These are phyloP conservation scores for Dorcus hopei DNA, from an alignment of 2,888 invertebrate genomes.

Conservation along the genomic window DNA sequence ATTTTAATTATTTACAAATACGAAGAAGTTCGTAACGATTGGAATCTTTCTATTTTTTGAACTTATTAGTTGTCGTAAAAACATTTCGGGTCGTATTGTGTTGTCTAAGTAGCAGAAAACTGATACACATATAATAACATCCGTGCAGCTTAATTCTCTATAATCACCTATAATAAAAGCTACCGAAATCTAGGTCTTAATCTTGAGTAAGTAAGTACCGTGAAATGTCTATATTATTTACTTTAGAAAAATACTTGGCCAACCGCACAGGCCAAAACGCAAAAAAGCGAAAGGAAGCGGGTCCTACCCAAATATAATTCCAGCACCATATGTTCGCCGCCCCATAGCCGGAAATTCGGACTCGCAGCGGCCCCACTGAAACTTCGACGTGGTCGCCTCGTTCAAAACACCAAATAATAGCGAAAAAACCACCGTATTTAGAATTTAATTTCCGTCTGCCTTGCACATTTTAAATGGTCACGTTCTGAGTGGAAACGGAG, in stretches of 20 bases:
- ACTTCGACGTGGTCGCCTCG: slow-evolving; percentile 23
- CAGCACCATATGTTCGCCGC: slow-evolving; percentile 28
- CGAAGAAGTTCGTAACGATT: too few species aligned
- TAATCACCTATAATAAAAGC: slow-evolving; percentile 43
- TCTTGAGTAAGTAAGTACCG: slow-evolving; percentile 44
- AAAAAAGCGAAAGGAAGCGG: slow-evolving; percentile 35
- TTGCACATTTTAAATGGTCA: slow-evolving; percentile 14
- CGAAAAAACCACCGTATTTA: slow-evolving; percentile 37
- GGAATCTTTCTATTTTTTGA: too few species aligned
- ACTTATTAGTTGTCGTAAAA: too few species aligned
- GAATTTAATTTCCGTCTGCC: slow-evolving; percentile 24
- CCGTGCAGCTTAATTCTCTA: slow-evolving; percentile 28
- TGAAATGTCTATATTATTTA: slow-evolving; percentile 48
- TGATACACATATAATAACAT: not conserved
- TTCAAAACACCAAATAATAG: slow-evolving; percentile 39
- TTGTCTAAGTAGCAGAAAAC: not conserved
- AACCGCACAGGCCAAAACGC: slow-evolving; percentile 32
- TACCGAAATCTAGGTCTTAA: slow-evolving; percentile 37
- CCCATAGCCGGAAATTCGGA: slow-evolving; percentile 1
- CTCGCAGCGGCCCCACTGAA: slow-evolving; percentile 17
- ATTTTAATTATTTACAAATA: too few species aligned
- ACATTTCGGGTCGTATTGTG: not conserved
- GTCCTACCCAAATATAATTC: slow-evolving; percentile 25
- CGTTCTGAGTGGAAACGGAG: slow-evolving; percentile 32
- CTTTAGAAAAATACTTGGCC: slow-evolving; percentile 35